Evolutionary conservation across 1,140 invertebrate species (phyloP).

Genomic region (Helicoverpa armigera): DNA sequence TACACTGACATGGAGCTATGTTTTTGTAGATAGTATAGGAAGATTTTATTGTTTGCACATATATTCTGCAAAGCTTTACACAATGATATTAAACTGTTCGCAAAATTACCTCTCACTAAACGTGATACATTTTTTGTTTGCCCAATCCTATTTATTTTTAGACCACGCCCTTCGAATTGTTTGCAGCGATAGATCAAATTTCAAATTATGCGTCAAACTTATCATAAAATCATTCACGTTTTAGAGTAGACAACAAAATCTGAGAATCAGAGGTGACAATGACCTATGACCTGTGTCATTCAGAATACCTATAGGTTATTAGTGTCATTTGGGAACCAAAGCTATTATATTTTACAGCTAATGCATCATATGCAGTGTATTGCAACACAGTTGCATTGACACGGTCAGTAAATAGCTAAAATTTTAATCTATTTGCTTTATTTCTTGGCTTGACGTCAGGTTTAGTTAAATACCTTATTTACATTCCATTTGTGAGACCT

Average conservation of each 20-base stretch:
- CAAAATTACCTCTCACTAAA: slow-evolving; percentile 5
- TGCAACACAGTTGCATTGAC: neutral
- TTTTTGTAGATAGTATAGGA: neutral
- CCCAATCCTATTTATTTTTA: slow-evolving; percentile 27
- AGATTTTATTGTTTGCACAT: neutral
- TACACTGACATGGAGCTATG: neutral
- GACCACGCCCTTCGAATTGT: slow-evolving; percentile 14
- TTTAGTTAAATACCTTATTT: neutral
- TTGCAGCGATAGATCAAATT: slow-evolving; percentile 30
- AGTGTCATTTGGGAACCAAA: neutral
- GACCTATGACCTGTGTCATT: slow-evolving; percentile 26
- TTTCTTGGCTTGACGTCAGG: neutral
- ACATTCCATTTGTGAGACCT: slow-evolving; percentile 37
- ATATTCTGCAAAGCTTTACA: neutral
- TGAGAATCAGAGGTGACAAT: slow-evolving; percentile 25
- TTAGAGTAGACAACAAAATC: slow-evolving; percentile 1
- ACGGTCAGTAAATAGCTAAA: neutral
- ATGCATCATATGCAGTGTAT: neutral
- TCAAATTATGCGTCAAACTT: slow-evolving; percentile 29
- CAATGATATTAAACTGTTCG: slow-evolving; percentile 3
- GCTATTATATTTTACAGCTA: neutral
- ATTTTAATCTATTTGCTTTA: slow-evolving; percentile 20
- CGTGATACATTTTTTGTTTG: slow-evolving; percentile 9
- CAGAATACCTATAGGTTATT: slow-evolving; percentile 6
- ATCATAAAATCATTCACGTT: slow-evolving; percentile 15